Conservation (phyloP, 2,113 vertebrate species). For the Ailurus styani region DNA sequence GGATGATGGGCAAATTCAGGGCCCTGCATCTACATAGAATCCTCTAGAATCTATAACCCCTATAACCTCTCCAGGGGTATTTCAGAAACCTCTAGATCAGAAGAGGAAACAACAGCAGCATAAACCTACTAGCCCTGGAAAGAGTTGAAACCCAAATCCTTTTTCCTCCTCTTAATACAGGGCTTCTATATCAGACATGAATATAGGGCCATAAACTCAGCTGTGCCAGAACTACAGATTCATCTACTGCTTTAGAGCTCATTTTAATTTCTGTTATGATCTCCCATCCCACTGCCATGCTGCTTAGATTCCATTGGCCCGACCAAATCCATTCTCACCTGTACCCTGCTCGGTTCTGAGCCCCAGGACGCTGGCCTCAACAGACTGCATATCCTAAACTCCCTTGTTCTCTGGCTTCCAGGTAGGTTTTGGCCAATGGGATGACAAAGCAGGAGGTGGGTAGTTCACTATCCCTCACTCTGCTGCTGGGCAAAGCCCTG, state of each 20-base stretch:
- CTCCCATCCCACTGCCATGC: neutral
- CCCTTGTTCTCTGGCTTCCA: neutral
- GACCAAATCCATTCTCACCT: neutral
- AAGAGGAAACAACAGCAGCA: neutral
- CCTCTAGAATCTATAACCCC: neutral
- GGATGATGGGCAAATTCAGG: neutral
- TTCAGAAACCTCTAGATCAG: neutral
- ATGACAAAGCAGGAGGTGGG: neutral
- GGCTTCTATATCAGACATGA: neutral
- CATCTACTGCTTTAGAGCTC: neutral
- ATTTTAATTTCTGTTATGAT: slow-evolving; percentile 15
- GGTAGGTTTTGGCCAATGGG: neutral
- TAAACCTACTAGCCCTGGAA: neutral
- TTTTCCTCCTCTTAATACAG: neutral
- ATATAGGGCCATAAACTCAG: neutral
- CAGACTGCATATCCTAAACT: neutral
- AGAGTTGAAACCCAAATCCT: neutral
- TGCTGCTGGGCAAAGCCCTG: neutral
- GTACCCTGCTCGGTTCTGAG: neutral
- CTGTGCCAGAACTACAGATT: neutral
- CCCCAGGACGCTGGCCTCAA: neutral
- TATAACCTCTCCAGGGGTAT: neutral
- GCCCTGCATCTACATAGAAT: neutral
- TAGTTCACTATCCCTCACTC: neutral
- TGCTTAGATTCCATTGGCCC: neutral